Percentiles rank a stretch among this genome's conserved stretches.
Conservation (phyloP, 2,888 invertebrate species). For the Nephrotoma flavescens region DNA sequence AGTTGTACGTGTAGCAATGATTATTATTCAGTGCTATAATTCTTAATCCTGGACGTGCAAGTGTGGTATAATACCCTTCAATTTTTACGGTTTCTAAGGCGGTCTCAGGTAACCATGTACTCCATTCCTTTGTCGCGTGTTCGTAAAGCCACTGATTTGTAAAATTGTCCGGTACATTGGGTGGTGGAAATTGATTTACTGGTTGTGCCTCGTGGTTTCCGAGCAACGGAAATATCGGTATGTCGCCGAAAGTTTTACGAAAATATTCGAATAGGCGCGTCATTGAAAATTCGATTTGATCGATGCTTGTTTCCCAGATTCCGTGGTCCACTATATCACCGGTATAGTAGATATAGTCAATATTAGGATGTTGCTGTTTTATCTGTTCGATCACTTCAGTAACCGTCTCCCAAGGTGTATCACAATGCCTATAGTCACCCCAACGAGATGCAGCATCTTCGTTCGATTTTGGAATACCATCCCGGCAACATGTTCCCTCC, state of each 20-base stretch:
- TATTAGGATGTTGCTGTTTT: constrained; percentile 36
- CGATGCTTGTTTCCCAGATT: constrained; percentile 67
- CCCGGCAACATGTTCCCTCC: constrained; percentile 59
- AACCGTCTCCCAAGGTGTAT: constrained; percentile 54
- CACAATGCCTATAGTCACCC: constrained; percentile 69
- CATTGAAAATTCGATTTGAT: constrained; percentile 45
- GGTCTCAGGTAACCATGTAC: constrained; percentile 43
- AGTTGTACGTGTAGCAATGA: constrained; percentile 39
- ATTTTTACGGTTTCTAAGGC: constrained; percentile 40
- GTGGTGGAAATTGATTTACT: constrained; percentile 59
- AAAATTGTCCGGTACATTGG: constrained; percentile 33
- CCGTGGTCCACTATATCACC: constrained; percentile 80
- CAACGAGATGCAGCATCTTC: constrained; percentile 50
- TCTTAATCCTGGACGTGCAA: constrained; percentile 51
- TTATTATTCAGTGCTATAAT: constrained; percentile 70
- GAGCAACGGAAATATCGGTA: constrained; percentile 50
- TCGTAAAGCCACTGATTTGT: constrained; percentile 64
- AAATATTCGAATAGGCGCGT: constrained; percentile 37
- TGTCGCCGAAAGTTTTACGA: constrained; percentile 40
- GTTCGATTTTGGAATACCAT: constrained; percentile 16
- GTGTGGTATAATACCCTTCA: constrained; percentile 65
- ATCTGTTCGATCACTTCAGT: constrained; percentile 50
- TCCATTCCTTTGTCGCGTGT: constrained; percentile 53
- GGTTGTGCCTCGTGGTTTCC: constrained; percentile 82
- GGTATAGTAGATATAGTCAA: constrained; percentile 61